Conservation (phyloP, 2,113 vertebrate species). For the Asarcornis scutulata region DNA sequence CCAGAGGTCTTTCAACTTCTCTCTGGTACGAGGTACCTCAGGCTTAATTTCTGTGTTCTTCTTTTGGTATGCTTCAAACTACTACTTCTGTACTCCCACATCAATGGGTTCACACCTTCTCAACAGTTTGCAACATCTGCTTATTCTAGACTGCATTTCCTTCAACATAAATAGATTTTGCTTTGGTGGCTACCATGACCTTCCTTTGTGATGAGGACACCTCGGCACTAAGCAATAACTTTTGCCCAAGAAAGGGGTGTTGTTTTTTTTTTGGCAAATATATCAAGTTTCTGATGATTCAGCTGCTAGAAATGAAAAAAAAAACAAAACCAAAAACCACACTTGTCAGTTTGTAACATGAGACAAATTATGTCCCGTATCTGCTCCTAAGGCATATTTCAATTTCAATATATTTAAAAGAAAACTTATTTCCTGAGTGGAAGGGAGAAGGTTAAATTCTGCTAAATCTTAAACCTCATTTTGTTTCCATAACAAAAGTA, state of each 20-base stretch:
- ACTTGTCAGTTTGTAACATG: not conserved
- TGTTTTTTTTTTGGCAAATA: not conserved
- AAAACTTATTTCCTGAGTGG: not conserved
- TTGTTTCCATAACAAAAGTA: not conserved
- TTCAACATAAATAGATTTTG: slow-evolving; percentile 1
- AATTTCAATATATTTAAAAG: slow-evolving; percentile 2
- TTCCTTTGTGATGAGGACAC: not conserved
- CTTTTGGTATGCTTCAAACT: not conserved
- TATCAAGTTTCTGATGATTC: slow-evolving; percentile 11
- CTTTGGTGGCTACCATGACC: not conserved
- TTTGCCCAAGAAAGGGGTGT: not conserved
- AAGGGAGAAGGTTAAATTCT: not conserved
- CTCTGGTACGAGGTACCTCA: not conserved
- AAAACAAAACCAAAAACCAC: not conserved
- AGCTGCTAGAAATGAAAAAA: not conserved
- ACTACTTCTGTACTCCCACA: not conserved
- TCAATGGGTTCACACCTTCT: not conserved
- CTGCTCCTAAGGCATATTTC: not conserved
- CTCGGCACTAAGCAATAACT: not conserved
- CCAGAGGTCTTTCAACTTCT: not conserved
- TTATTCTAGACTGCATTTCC: not conserved
- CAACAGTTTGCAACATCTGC: not conserved
- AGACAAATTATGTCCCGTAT: not conserved
- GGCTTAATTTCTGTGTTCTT: not conserved
- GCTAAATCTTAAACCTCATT: not conserved